Evolutionary conservation across 2,797 vertebrate species (phyloP).

Genomic region (Oophaga sylvatica): DNA sequence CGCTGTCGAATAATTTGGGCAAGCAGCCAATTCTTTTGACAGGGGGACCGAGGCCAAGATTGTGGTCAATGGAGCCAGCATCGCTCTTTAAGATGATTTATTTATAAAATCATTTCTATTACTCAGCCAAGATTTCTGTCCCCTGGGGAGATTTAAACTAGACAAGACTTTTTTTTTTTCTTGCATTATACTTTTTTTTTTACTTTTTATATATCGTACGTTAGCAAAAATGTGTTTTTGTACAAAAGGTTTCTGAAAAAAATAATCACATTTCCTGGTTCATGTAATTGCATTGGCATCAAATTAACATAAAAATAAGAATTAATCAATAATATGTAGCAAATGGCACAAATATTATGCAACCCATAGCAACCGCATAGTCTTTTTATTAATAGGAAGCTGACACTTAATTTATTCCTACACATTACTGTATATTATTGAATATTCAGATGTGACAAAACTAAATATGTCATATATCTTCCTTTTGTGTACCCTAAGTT

Average conservation of each 20-base stretch:
- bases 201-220: conserved; percentile 41
- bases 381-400: neutral
- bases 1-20: conserved; percentile 55
- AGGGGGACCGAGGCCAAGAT: conserved; percentile 56
- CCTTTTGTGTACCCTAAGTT: neutral
- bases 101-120: conserved; percentile 61
- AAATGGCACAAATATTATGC: neutral
- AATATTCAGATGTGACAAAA: neutral
- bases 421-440: neutral
- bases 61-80: conserved; percentile 60
- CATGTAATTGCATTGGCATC: neutral
- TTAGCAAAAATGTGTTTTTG: conserved; percentile 10
- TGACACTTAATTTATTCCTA: neutral
- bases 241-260: conserved; percentile 7
- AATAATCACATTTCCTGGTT: neutral
- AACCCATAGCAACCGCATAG: neutral
- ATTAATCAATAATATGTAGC: neutral
- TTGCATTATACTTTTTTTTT: conserved; percentile 19
- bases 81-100: conserved; percentile 60
- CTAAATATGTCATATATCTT: neutral
- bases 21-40: conserved; percentile 57
- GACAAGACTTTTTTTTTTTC: conserved; percentile 45
- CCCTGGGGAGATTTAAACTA: conserved; percentile 42
- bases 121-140: conserved; percentile 56
- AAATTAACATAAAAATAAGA: neutral